A percentile compares a stretch with the other conserved stretches of the same genome.
phyloP scores from a whole-genome alignment of 2,113 vertebrate genomes.

The Gobio gobio region DNA sequence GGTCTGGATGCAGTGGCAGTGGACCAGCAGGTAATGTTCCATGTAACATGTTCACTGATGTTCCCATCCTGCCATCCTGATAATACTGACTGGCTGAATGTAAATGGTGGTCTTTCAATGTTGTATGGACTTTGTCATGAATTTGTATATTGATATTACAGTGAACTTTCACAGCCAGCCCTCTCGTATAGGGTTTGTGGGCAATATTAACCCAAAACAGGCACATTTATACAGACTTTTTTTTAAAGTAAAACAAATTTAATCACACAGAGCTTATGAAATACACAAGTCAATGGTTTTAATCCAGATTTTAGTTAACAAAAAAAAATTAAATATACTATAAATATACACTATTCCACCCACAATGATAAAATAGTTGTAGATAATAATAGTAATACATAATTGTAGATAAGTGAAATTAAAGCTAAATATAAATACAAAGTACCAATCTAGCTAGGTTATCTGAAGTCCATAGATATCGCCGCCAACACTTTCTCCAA shows the following conservation, averaged over 20 bases:
- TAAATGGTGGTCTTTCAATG: not conserved
- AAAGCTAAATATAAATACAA: not conserved
- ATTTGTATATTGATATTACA: conserved; percentile 5
- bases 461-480: no score
- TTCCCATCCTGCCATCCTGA: not conserved
- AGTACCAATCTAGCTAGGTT: no score
- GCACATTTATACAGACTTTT: not conserved
- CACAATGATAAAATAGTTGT: no score
- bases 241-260: not conserved
- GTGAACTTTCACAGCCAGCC: not conserved
- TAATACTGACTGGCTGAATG: not conserved
- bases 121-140: not conserved
- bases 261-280: not conserved
- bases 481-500: no score
- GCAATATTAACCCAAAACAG: not conserved
- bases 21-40: conserved; percentile 87
- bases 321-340: not conserved
- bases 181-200: not conserved
- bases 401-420: no score
- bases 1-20: conserved; percentile 93
- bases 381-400: no score
- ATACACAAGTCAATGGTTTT: not conserved
- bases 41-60: not conserved
- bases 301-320: not conserved
- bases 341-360: no score